Evolutionary conservation across 2,113 vertebrate genomes (phyloP).

Genomic region (Choloepus hoffmanni): DNA sequence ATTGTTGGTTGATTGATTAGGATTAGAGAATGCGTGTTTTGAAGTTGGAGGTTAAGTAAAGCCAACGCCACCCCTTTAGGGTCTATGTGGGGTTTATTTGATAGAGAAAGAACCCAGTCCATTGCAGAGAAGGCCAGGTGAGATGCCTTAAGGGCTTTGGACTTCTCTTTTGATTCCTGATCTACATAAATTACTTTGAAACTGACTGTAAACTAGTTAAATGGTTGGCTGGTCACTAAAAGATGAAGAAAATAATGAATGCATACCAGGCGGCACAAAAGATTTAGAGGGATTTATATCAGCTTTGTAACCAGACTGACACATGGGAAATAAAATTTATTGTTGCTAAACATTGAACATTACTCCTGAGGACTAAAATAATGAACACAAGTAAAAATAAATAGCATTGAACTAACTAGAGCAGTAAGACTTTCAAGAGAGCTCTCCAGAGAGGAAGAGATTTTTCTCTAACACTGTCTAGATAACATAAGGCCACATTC

Average conservation of each 20-base stretch:
- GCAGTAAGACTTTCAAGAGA: conserved; percentile 76
- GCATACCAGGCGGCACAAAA: conserved; percentile 62
- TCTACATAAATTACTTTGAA: conserved; percentile 81
- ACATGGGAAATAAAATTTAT: conserved; percentile 82
- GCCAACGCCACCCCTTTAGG: not conserved
- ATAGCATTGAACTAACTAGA: conserved; percentile 70
- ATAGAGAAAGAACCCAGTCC: conserved; percentile 49
- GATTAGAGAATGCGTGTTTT: conserved; percentile 48
- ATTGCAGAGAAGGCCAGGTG: not conserved
- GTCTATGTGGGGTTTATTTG: conserved; percentile 56
- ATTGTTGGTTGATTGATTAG: conserved; percentile 57
- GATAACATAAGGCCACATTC: conserved; percentile 54
- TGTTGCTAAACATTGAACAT: conserved; percentile 79
- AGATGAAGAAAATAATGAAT: conserved; percentile 80
- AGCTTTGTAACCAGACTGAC: conserved; percentile 77
- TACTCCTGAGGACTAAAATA: conserved; percentile 75
- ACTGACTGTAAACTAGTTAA: conserved; percentile 78
- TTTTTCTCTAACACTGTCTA: conserved; percentile 57
- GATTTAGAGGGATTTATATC: conserved; percentile 80
- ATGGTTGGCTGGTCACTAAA: conserved; percentile 73
- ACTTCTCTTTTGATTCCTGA: conserved; percentile 73
- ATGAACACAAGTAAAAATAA: conserved; percentile 78
- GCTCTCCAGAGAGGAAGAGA: not conserved
- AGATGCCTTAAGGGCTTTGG: conserved; percentile 69
- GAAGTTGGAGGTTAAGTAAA: conserved; percentile 69